These are phyloP conservation scores for Actinemys pallida DNA, from an alignment of 2,113 vertebrate genomes.

Conservation along the genomic window DNA sequence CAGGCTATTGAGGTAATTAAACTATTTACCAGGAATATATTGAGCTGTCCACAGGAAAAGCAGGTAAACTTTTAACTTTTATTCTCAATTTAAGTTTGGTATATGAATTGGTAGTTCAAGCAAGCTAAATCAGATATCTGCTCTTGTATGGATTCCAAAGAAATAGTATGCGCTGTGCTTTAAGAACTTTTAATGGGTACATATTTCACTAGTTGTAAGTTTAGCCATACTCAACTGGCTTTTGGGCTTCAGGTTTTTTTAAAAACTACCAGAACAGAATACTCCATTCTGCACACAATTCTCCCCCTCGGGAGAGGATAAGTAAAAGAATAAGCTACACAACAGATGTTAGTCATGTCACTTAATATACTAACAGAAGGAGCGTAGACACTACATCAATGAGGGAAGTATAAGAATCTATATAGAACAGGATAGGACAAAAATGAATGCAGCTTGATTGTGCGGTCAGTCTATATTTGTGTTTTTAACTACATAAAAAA, in stretches of 20 bases:
- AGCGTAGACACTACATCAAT: neutral
- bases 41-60: neutral
- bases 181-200: neutral
- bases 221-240: neutral
- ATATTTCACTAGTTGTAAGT: neutral
- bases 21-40: neutral
- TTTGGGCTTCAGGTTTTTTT: neutral
- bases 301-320: neutral
- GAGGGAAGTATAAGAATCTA: neutral
- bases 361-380: neutral
- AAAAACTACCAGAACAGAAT: neutral
- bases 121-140: neutral
- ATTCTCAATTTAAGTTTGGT: neutral
- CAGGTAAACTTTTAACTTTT: neutral
- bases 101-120: neutral
- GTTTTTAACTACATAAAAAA: neutral
- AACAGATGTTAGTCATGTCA: neutral
- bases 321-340: neutral
- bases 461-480: neutral
- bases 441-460: slow-evolving; percentile 1
- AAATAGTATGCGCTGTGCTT: neutral
- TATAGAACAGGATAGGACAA: neutral
- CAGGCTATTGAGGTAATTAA: too few relatives aligned
- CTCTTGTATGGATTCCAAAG: neutral
- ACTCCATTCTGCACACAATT: neutral